Evolutionary conservation across 2,888 invertebrate species (phyloP).

Genomic region (Xestia xanthographa): DNA sequence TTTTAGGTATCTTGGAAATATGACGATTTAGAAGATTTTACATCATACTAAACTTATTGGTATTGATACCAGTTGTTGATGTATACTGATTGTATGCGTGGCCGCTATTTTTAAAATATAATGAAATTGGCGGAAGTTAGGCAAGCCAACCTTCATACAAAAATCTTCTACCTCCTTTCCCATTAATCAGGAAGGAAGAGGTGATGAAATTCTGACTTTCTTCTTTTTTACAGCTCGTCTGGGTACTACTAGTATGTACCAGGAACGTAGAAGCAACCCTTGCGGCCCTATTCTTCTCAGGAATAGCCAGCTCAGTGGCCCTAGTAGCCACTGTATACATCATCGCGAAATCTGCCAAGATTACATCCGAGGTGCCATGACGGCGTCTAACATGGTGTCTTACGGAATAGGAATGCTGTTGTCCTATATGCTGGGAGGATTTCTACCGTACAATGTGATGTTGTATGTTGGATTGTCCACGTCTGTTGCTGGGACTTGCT

Average conservation of each 20-base stretch:
- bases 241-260: constrained; percentile 49
- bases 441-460: constrained; percentile 43
- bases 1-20: no score
- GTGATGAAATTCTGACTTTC: neutral
- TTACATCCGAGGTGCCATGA: constrained; percentile 66
- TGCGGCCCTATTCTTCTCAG: constrained; percentile 57
- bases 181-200: neutral
- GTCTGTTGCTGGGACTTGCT: constrained; percentile 10
- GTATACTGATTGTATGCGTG: no score
- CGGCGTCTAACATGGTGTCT: constrained; percentile 51
- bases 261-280: constrained; percentile 58
- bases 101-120: no score
- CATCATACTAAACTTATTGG: no score
- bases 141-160: no score
- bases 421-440: constrained; percentile 60
- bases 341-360: constrained; percentile 66
- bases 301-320: constrained; percentile 49
- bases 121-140: no score
- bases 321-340: constrained; percentile 62
- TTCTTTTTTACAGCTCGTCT: constrained; percentile 48
- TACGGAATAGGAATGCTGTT: constrained; percentile 61
- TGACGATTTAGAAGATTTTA: no score
- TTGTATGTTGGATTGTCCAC: constrained; percentile 56
- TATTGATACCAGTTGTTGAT: no score
- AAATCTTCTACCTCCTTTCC: no score